Evolutionary conservation across 2,888 invertebrate genomes (phyloP).

Genomic region (Bhutanitis thaidina): DNA sequence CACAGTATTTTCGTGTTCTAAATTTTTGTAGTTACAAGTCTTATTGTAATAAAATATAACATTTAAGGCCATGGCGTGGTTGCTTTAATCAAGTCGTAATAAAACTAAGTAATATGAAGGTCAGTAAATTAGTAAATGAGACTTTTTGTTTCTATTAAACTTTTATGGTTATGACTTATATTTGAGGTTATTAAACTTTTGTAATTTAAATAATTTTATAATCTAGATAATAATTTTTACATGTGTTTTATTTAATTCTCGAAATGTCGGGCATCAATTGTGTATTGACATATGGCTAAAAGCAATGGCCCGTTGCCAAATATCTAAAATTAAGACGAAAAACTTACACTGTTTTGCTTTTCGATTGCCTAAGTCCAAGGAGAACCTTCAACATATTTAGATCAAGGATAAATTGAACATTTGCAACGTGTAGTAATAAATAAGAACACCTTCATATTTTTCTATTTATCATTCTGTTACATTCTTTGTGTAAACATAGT

Average conservation of each 20-base stretch:
- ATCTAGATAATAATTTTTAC: background rate
- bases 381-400: constrained; percentile 13
- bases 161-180: background rate
- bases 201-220: background rate
- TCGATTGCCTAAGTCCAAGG: constrained; percentile 6
- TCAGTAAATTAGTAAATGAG: background rate
- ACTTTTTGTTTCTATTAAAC: background rate
- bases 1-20: constrained; percentile 23
- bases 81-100: constrained; percentile 5
- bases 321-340: constrained; percentile 9
- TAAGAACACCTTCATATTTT: constrained; percentile 14
- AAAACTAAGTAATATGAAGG: constrained; percentile 4
- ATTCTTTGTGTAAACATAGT: background rate
- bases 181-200: background rate
- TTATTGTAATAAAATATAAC: constrained; percentile 6
- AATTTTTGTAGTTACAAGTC: constrained; percentile 20
- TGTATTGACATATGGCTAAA: constrained; percentile 16
- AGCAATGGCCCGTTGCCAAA: constrained; percentile 14
- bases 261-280: constrained; percentile 7
- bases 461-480: constrained; percentile 8
- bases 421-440: constrained; percentile 16
- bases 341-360: background rate
- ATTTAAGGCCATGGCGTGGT: constrained; percentile 1
- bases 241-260: background rate
- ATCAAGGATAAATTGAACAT: constrained; percentile 14